phyloP scores from a whole-genome alignment of 2,113 vertebrate species.

The Saimiri boliviensis region DNA sequence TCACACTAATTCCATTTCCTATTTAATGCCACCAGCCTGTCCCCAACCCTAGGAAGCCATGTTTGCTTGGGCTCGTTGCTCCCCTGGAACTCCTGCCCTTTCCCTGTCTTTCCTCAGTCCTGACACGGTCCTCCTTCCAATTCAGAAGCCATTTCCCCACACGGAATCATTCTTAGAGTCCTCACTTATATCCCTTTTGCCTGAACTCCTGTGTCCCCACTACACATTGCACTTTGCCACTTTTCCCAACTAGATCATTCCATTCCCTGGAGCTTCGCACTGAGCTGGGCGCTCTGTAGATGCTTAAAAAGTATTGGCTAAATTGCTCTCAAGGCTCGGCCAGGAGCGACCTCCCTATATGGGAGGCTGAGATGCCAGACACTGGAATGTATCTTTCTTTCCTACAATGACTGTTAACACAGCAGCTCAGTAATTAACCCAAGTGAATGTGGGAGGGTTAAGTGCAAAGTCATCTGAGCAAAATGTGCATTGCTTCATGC shows the following conservation, averaged over 20 bases:
- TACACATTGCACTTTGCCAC: background rate
- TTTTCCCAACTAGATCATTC: background rate
- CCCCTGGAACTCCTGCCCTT: background rate
- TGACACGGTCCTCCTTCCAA: background rate
- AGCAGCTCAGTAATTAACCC: background rate
- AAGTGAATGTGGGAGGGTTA: background rate
- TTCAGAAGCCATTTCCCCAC: background rate
- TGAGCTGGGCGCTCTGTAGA: fast-evolving
- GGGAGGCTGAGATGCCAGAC: background rate
- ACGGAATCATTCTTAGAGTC: background rate
- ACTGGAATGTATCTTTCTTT: background rate
- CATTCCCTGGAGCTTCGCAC: background rate
- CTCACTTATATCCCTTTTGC: background rate
- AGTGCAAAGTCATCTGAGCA: conserved; percentile 45
- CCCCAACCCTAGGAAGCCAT: background rate
- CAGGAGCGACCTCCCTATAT: background rate
- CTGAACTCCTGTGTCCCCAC: background rate
- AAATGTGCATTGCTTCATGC: background rate
- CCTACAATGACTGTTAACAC: background rate
- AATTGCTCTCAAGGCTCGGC: background rate
- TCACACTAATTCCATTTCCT: background rate
- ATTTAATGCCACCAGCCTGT: background rate
- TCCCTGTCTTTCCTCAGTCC: background rate
- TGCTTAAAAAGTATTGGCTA: background rate
- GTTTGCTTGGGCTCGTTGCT: background rate